These are phyloP conservation scores for Drosophila sordidula DNA, from an alignment of 2,888 invertebrate species.

Conservation along the genomic window DNA sequence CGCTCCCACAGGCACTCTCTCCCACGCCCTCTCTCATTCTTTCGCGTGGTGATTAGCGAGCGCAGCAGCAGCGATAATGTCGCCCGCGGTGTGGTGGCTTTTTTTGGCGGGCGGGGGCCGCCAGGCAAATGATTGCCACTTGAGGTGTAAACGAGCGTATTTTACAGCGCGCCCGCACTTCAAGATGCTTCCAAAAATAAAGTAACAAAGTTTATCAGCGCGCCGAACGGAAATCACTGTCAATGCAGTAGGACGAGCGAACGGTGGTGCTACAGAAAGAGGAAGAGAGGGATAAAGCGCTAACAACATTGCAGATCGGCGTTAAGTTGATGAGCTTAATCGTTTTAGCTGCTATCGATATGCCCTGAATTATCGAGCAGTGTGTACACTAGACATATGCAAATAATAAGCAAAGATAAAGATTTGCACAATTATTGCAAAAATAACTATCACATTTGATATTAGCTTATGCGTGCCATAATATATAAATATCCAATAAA, in stretches of 20 bases:
- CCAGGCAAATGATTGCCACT: slow-evolving; percentile 70
- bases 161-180: slow-evolving; percentile 66
- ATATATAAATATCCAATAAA: no score
- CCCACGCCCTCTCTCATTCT: slow-evolving; percentile 1
- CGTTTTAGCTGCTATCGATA: slow-evolving; percentile 13
- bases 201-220: slow-evolving; percentile 47
- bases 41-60: slow-evolving; percentile 54
- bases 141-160: slow-evolving; percentile 77
- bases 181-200: slow-evolving; percentile 42
- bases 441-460: no score
- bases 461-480: no score
- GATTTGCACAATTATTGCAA: no score
- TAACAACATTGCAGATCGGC: slow-evolving; percentile 13
- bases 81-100: not conserved
- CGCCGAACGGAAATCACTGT: slow-evolving; percentile 32
- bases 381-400: not conserved
- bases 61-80: slow-evolving; percentile 50
- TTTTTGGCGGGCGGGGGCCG: slow-evolving; percentile 10
- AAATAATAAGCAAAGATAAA: not conserved
- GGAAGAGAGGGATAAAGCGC: not conserved
- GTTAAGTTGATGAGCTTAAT: not conserved
- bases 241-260: slow-evolving; percentile 17
- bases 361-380: not conserved
- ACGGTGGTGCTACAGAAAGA: not conserved
- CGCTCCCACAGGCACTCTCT: slow-evolving; percentile 4